Conservation (phyloP, 2,113 vertebrate species). For the Lampris megalopsis region DNA sequence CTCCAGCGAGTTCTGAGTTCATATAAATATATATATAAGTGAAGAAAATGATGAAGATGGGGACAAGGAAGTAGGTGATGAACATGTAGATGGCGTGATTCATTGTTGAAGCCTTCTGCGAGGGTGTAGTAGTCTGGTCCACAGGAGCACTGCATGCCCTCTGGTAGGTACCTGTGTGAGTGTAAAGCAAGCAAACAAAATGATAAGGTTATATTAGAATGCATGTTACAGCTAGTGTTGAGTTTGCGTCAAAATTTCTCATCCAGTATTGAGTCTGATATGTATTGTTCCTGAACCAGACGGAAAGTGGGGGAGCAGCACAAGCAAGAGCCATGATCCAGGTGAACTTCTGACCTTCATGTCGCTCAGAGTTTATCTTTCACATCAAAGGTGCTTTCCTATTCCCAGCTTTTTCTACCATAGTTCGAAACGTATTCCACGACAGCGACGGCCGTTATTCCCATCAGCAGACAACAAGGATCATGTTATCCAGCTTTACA, state of each 20-base stretch:
- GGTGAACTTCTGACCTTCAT: slow-evolving; percentile 46
- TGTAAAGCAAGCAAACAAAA: not conserved
- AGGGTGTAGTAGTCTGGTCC: slow-evolving; percentile 85
- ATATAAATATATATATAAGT: slow-evolving; percentile 62
- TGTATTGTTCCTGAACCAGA: slow-evolving; percentile 80
- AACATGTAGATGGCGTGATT: slow-evolving; percentile 85
- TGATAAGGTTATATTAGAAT: too few species aligned
- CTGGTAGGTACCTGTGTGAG: slow-evolving; percentile 79
- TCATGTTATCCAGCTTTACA: too few species aligned
- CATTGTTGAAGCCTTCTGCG: slow-evolving; percentile 83
- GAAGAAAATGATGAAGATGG: slow-evolving; percentile 82
- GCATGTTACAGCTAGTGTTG: too few species aligned
- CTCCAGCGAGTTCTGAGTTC: too few species aligned
- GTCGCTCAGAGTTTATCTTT: too few species aligned
- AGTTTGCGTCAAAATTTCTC: too few species aligned
- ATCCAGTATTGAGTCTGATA: too few species aligned
- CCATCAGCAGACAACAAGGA: too few species aligned
- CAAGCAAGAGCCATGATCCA: slow-evolving; percentile 76
- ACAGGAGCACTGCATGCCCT: slow-evolving; percentile 85
- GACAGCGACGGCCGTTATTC: too few species aligned
- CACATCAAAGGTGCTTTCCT: too few species aligned
- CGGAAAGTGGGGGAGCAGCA: slow-evolving; percentile 69
- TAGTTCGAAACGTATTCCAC: too few species aligned
- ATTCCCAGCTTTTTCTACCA: too few species aligned
- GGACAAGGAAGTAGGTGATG: slow-evolving; percentile 75